Evolutionary conservation across 1,140 invertebrate genomes (phyloP).

Genomic region (Odontomachus brunneus): DNA sequence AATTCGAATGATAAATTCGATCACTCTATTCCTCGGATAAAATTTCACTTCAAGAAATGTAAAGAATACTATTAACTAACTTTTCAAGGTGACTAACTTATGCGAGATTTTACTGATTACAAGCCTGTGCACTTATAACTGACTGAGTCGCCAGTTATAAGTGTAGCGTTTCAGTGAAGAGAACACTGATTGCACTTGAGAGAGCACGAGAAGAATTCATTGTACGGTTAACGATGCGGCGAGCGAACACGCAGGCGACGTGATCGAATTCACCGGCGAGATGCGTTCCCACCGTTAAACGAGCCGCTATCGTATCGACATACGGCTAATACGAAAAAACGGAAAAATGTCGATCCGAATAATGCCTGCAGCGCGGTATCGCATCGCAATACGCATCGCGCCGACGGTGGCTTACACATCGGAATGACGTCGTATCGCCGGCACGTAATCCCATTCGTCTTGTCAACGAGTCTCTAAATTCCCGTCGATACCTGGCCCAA

Average conservation of each 20-base stretch:
- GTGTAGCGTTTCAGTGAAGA: too few species aligned
- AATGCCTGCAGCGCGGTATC: constrained; percentile 40
- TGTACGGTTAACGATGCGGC: too few species aligned
- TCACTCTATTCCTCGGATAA: too few species aligned
- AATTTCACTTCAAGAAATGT: too few species aligned
- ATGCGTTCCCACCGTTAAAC: constrained; percentile 18
- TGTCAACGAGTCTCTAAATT: constrained; percentile 65
- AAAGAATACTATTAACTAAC: too few species aligned
- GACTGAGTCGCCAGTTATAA: too few species aligned
- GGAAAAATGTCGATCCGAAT: constrained; percentile 51
- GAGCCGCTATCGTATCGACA: constrained; percentile 41
- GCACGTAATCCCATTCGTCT: constrained; percentile 65
- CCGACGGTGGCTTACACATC: constrained; percentile 18
- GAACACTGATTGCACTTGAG: too few species aligned
- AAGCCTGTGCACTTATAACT: too few species aligned
- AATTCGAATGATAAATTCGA: too few species aligned
- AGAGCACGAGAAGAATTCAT: too few species aligned
- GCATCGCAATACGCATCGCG: constrained; percentile 55
- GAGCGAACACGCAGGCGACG: neutral
- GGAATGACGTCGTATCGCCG: constrained; percentile 57
- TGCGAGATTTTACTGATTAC: too few species aligned
- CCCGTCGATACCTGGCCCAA: constrained; percentile 38
- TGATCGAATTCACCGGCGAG: neutral
- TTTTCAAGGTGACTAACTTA: too few species aligned
- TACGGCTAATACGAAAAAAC: constrained; percentile 21